Conservation (phyloP, 1,140 invertebrate species). For the Euwallacea similis region DNA sequence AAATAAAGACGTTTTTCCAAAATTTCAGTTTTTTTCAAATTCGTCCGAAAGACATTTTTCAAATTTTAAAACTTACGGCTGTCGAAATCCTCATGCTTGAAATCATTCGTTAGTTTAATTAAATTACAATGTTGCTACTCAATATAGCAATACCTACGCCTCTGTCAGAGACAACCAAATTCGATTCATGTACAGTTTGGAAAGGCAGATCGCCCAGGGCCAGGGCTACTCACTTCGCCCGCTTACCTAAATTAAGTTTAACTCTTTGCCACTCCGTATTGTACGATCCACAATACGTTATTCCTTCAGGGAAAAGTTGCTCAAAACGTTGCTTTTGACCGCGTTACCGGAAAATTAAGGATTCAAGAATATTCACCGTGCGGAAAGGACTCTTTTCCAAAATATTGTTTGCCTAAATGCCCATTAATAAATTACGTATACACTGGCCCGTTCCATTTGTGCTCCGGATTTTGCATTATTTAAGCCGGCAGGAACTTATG, state of each 20-base stretch:
- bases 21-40: too few species aligned
- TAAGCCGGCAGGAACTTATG: not conserved
- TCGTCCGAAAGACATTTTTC: too few species aligned
- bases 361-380: constrained; percentile 26
- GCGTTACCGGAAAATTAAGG: constrained; percentile 29
- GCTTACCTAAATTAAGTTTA: constrained; percentile 33
- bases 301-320: constrained; percentile 24
- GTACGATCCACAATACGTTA: constrained; percentile 25
- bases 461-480: constrained; percentile 12
- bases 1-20: too few species aligned
- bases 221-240: constrained; percentile 25
- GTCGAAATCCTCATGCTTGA: too few species aligned
- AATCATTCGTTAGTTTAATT: too few species aligned
- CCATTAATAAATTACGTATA: constrained; percentile 15
- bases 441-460: constrained; percentile 2
- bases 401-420: constrained; percentile 21
- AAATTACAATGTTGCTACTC: too few species aligned
- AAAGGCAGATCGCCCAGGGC: constrained; percentile 26
- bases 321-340: constrained; percentile 32
- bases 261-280: constrained; percentile 30
- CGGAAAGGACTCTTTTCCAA: constrained; percentile 28
- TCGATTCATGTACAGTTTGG: constrained; percentile 10
- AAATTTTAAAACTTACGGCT: too few species aligned
- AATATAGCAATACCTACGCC: constrained; percentile 15
- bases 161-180: constrained; percentile 21